These are phyloP conservation scores for Drosophila eugracilis DNA, from an alignment of 1,140 invertebrate genomes.

Conservation along the genomic window DNA sequence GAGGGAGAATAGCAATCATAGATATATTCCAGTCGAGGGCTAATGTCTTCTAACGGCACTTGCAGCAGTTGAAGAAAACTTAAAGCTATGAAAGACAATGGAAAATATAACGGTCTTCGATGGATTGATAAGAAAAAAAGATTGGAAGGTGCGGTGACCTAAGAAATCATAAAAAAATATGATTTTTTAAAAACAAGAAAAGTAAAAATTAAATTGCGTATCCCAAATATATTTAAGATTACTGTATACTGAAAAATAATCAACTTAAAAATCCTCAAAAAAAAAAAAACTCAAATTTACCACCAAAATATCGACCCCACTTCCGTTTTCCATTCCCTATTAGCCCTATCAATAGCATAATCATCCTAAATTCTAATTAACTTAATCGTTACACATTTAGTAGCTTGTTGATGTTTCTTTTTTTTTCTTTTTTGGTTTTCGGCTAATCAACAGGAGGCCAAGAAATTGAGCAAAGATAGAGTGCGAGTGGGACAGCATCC, in stretches of 20 bases:
- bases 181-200: not conserved
- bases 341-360: constrained; percentile 7
- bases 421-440: not conserved
- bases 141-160: constrained; percentile 4
- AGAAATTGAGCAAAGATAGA: constrained; percentile 6
- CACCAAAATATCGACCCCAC: not conserved
- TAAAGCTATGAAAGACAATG: constrained; percentile 20
- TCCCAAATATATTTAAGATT: too few relatives aligned
- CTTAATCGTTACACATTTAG: constrained; percentile 22
- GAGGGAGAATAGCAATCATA: constrained; percentile 21
- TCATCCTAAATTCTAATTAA: constrained; percentile 47
- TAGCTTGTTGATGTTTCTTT: constrained; percentile 61
- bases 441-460: constrained; percentile 68
- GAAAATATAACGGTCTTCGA: constrained; percentile 21
- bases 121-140: constrained; percentile 12
- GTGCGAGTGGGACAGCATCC: constrained; percentile 37
- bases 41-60: constrained; percentile 46
- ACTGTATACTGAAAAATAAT: too few relatives aligned
- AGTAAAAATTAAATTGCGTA: not conserved
- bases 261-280: not conserved
- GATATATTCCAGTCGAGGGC: constrained; percentile 8
- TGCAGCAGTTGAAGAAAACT: constrained; percentile 9
- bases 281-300: not conserved
- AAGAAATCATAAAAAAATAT: not conserved
- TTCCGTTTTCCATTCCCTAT: not conserved